Conservation (phyloP, 2,888 invertebrate genomes). For the Andrena fulva region DNA sequence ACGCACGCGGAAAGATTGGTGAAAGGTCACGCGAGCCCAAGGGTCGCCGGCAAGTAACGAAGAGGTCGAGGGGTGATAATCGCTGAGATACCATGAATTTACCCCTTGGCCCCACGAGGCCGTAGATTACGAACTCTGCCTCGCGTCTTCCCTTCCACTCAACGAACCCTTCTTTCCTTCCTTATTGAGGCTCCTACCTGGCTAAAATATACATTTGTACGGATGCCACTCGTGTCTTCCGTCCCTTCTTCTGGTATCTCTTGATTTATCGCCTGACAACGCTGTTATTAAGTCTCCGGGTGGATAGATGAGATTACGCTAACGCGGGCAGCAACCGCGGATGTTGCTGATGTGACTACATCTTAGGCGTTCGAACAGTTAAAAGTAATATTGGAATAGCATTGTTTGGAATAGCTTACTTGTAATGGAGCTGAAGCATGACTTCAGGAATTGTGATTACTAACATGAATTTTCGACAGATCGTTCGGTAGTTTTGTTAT, state of each 20-base stretch:
- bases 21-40: slow-evolving; percentile 57
- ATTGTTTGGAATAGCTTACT: too few relatives aligned
- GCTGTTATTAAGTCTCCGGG: slow-evolving; percentile 54
- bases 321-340: background rate
- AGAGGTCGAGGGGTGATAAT: slow-evolving; percentile 76
- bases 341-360: background rate
- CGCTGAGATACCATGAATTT: slow-evolving; percentile 74
- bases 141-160: slow-evolving; percentile 43
- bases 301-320: slow-evolving; percentile 24
- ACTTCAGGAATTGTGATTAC: too few relatives aligned
- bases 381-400: too few relatives aligned
- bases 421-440: too few relatives aligned
- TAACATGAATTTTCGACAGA: too few relatives aligned
- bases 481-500: too few relatives aligned
- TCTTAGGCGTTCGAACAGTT: too few relatives aligned
- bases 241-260: slow-evolving; percentile 31
- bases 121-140: slow-evolving; percentile 71
- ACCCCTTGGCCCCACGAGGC: slow-evolving; percentile 68
- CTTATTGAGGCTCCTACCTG: slow-evolving; percentile 44
- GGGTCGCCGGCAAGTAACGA: slow-evolving; percentile 66
- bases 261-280: slow-evolving; percentile 64
- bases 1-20: slow-evolving; percentile 56
- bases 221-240: slow-evolving; percentile 38
- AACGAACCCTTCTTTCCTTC: slow-evolving; percentile 42
- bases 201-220: slow-evolving; percentile 58